Evolutionary conservation across 2,797 vertebrate species (phyloP).

Genomic region (Pristis pectinata): DNA sequence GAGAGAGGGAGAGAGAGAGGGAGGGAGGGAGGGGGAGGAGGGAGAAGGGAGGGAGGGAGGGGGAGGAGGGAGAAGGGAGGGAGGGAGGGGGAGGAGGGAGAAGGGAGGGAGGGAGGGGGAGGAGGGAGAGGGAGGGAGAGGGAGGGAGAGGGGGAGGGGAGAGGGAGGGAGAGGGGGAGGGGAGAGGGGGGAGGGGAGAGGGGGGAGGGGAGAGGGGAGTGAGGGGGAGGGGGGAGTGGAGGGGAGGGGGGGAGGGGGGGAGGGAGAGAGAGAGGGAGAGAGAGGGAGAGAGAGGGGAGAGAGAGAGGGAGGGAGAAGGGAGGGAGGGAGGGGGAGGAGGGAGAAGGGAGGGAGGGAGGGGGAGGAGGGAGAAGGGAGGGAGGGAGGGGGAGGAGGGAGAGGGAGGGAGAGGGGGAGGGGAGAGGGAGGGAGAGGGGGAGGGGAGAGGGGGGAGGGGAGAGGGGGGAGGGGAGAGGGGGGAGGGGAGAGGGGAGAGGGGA

Average conservation of each 20-base stretch:
- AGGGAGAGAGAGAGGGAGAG: not conserved
- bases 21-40: too few species aligned
- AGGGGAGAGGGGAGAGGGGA: not conserved
- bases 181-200: not conserved
- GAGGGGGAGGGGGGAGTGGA: not conserved
- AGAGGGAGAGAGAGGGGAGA: not conserved
- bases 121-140: slow-evolving; percentile 32
- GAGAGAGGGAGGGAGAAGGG: too few species aligned
- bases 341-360: too few species aligned
- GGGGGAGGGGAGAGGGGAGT: not conserved
- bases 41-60: not conserved
- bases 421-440: too few species aligned
- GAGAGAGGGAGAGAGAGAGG: not conserved
- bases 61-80: not conserved
- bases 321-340: not conserved
- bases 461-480: slow-evolving; percentile 28
- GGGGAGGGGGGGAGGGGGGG: not conserved
- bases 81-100: too few species aligned
- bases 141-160: not conserved
- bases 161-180: not conserved
- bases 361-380: too few species aligned
- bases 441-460: not conserved
- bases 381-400: not conserved
- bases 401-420: too few species aligned
- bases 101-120: not conserved